Base-by-base conservation (phyloP, 37 sponge, comb jelly and placozoan species). In the Corticium candelabrum region DNA sequence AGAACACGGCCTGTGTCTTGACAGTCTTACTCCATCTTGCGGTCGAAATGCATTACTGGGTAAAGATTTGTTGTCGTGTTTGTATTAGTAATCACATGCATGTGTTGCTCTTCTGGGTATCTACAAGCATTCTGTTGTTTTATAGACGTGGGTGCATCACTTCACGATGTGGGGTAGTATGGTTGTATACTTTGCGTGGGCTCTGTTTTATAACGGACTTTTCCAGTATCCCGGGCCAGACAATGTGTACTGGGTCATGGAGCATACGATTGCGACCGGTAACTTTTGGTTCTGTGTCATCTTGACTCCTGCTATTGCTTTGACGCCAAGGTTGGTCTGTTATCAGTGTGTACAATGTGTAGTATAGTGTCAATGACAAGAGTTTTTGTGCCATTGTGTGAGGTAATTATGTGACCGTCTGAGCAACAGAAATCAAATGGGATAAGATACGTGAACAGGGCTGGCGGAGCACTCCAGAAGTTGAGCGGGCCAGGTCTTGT, bases 291-390 rank as follows among this genome's bases (percentile, higher is more conserved):
- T 86, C 56, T 34, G 82, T n/a, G 41, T 83, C 7, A 38, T 90
- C 1, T 37, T 86, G 0, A 83, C 84, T 7, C 81, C 87, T 67
- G 74, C 81, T 1, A 80, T 86, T 5, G 84, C 84, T 0, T 79
- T 90, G 3, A 35, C 86, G 1, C 90, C 90, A 74, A 86, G 90
- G 90, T 90, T n/a, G n/a, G n/a, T n/a, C n/a, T n/a, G n/a, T n/a
- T n/a, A n/a, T n/a, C n/a, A n/a, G n/a, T n/a, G n/a, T n/a, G n/a
- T n/a, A n/a, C n/a, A n/a, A n/a, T n/a, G n/a, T n/a, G n/a, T n/a
- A n/a, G n/a, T n/a, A n/a, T n/a, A n/a, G n/a, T n/a, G n/a, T n/a
- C n/a, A n/a, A n/a, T n/a, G n/a, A n/a, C n/a, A n/a, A n/a, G n/a
- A n/a, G n/a, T n/a, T n/a, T n/a, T n/a, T n/a, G n/a, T n/a, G n/a